These are phyloP conservation scores for Sialis fuliginosa DNA, from an alignment of 2,888 invertebrate genomes.

Conservation along the genomic window DNA sequence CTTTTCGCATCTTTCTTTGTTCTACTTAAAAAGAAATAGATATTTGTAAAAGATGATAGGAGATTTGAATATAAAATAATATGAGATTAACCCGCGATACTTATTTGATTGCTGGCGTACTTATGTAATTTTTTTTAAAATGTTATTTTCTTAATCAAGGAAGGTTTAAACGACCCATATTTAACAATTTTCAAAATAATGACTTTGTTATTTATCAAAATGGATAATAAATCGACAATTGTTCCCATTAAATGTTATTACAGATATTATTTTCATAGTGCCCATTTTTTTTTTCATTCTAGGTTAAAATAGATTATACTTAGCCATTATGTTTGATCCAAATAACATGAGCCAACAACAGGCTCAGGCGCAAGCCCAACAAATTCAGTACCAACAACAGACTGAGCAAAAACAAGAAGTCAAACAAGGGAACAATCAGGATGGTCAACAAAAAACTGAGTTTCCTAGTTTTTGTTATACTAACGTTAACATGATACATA, in stretches of 20 bases:
- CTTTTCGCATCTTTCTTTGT: constrained; percentile 6
- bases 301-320: not conserved
- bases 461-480: constrained; percentile 54
- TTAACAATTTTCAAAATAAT: too few species aligned
- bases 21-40: constrained; percentile 4
- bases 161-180: too few species aligned
- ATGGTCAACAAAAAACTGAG: constrained; percentile 24
- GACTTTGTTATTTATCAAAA: too few species aligned
- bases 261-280: not conserved
- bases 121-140: too few species aligned
- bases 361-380: constrained; percentile 16
- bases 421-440: constrained; percentile 19
- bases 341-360: constrained; percentile 26
- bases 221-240: too few species aligned
- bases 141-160: too few species aligned
- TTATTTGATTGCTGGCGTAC: too few species aligned
- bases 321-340: constrained; percentile 24
- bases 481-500: constrained; percentile 50
- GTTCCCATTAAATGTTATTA: too few species aligned
- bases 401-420: constrained; percentile 16
- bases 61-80: constrained; percentile 4
- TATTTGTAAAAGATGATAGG: constrained; percentile 5
- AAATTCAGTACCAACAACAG: constrained; percentile 22
- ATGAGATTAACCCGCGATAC: too few species aligned
- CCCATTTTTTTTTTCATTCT: not conserved